Base-by-base conservation (phyloP, 64 coral and sea anemone genomes). In the Astreopora myriophthalma region DNA sequence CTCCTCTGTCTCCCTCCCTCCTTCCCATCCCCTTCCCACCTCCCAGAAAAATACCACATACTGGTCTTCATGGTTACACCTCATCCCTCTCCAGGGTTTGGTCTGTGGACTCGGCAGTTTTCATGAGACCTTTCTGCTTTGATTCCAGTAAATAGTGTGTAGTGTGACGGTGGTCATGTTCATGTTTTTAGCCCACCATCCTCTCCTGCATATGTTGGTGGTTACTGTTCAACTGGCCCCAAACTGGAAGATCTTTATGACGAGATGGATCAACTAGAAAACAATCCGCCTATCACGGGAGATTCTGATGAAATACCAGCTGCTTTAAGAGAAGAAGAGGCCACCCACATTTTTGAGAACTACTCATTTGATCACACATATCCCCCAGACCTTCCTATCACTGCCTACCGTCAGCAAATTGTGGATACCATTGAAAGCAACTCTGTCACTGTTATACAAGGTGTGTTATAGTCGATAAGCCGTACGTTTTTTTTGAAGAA, bases 401-500 rank as follows among this genome's bases (percentile, higher is more conserved):
- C 97, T 2, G 40, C 48, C 4, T 95, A 92, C 67, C 91, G 78
- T 9, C 90, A 91, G 32, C 94, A 99, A 2, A 95, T 99, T 48
- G 39, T 99, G 39, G 85, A 92, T 35, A 99, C 97, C 19, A 91
- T 99, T 84, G 97, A 99, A 35, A 99, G 94, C 55, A 99, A 99
- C 67, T 95, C 97, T 27, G 94, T 93, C 11, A 95, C 93, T 42
- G 78, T 99, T 30, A 86, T 99, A 36, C 94, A 95, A 93, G 97
- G 97, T 98, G 72, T 51, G 67, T 64, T 75, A 24, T 16, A 55
- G 17, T 13, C 0, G 0, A 48, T 20, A 24, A 8, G 58, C 10
- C 33, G 14, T 16, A 19, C 51, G 12, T 13, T 55, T 13, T 55
- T 55, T 16, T 55, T 44, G n/a, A n/a, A 38, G 26, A n/a, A n/a